phyloP scores from a whole-genome alignment of 2,113 vertebrate species.

The Corythoichthys haematopterus region DNA sequence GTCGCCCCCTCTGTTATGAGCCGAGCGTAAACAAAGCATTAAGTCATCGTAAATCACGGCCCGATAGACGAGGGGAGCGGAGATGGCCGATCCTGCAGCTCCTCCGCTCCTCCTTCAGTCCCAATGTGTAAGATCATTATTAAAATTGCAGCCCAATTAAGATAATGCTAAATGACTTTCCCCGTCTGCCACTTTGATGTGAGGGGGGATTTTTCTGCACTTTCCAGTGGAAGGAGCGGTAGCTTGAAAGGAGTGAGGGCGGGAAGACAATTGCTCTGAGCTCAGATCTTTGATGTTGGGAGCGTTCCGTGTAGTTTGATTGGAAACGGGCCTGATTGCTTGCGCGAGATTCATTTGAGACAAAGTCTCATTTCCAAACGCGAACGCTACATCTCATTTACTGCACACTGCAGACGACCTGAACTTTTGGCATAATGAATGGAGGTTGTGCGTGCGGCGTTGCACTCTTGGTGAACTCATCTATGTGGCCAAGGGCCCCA shows the following conservation, averaged over 20 bases:
- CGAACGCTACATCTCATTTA: conserved; percentile 53
- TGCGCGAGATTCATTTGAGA: conserved; percentile 40
- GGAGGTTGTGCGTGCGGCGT: conserved; percentile 17
- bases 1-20: conserved; percentile 60
- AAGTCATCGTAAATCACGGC: conserved; percentile 71
- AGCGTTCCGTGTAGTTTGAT: conserved; percentile 39
- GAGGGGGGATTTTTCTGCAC: conserved; percentile 61
- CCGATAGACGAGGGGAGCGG: conserved; percentile 55
- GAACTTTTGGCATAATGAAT: conserved; percentile 24
- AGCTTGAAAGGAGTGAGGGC: conserved; percentile 38
- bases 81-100: conserved; percentile 56
- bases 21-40: conserved; percentile 72
- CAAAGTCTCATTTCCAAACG: conserved; percentile 46
- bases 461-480: conserved; percentile 42
- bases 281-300: conserved; percentile 57
- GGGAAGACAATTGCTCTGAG: conserved; percentile 28
- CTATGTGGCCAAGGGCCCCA: conserved; percentile 22
- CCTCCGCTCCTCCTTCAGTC: conserved; percentile 57
- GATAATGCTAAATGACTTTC: conserved; percentile 79
- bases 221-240: conserved; percentile 55
- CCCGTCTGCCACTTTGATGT: conserved; percentile 75
- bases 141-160: conserved; percentile 78
- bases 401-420: conserved; percentile 35
- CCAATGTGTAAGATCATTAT: conserved; percentile 79
- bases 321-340: conserved; percentile 44